Conservation (phyloP, 2,113 vertebrate genomes). For the Caranx melampygus region DNA sequence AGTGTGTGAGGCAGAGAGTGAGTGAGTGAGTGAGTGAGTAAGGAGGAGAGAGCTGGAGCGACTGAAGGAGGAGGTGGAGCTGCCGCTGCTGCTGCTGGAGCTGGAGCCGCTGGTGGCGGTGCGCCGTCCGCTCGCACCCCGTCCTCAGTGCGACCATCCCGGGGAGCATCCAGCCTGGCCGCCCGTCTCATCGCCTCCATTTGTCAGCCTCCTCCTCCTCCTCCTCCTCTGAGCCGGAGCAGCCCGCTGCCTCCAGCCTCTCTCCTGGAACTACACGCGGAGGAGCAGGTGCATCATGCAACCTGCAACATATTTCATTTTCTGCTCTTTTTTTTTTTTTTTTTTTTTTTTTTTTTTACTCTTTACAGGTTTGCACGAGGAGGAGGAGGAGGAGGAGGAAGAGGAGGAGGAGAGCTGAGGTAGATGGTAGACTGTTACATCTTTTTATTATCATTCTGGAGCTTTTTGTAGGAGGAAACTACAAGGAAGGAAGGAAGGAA, state of each 20-base stretch:
- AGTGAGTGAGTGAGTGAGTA: constrained; percentile 49
- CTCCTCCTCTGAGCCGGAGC: constrained; percentile 14
- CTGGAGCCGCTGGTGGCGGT: not conserved
- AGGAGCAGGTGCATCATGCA: constrained; percentile 62
- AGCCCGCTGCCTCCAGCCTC: constrained; percentile 7
- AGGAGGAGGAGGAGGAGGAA: too few species aligned
- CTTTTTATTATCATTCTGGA: constrained; percentile 11
- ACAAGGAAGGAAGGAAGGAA: not conserved
- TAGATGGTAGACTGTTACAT: constrained; percentile 14
- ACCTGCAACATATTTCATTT: constrained; percentile 15
- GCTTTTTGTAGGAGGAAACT: constrained; percentile 1
- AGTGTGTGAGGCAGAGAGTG: constrained; percentile 46
- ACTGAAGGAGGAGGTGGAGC: constrained; percentile 63
- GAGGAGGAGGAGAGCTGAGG: not conserved
- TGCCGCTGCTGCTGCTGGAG: not conserved
- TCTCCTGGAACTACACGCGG: constrained; percentile 47
- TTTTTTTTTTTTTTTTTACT: not conserved
- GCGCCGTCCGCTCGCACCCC: constrained; percentile 52
- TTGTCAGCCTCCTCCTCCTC: not conserved
- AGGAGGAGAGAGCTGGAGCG: constrained; percentile 61
- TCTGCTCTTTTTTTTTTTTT: not conserved
- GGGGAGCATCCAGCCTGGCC: constrained; percentile 57
- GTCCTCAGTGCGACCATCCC: constrained; percentile 56
- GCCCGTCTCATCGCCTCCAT: constrained; percentile 30
- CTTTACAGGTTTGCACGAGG: constrained; percentile 12